phyloP scores from a whole-genome alignment of 2,113 vertebrate genomes.

The Protobothrops flavoviridis region DNA sequence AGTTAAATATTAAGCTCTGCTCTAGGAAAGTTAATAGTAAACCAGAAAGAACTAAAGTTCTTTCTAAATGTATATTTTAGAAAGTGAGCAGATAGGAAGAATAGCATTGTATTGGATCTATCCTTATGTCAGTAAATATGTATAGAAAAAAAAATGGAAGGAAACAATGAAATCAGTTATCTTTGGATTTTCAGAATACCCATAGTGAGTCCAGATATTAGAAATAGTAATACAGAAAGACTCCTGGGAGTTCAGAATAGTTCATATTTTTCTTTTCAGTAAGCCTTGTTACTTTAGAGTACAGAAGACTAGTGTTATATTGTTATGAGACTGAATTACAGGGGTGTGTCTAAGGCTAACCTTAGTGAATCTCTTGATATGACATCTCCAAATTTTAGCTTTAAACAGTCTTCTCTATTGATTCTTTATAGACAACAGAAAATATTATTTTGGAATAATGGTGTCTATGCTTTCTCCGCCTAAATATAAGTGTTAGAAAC shows the following conservation, averaged over 20 bases:
- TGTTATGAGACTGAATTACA: not conserved
- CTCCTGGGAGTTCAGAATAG: not conserved
- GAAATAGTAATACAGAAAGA: not conserved
- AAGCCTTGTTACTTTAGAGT: not conserved
- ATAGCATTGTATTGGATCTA: not conserved
- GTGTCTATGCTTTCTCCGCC: not conserved
- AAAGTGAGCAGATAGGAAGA: not conserved
- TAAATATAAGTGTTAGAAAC: not conserved
- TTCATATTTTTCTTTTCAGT: not conserved
- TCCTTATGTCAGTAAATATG: not conserved
- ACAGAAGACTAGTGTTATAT: not conserved
- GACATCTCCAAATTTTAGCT: not conserved
- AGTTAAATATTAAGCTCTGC: constrained; percentile 13
- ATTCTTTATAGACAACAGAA: not conserved
- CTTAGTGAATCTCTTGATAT: not conserved
- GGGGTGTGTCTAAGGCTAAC: not conserved
- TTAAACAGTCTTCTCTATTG: not conserved
- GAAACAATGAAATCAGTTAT: not conserved
- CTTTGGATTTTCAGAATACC: not conserved
- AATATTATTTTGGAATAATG: not conserved
- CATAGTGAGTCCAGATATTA: not conserved
- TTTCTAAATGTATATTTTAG: constrained; percentile 10
- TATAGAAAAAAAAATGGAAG: not conserved
- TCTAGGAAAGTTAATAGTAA: constrained; percentile 9
- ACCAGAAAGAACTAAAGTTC: not conserved